Conservation (phyloP, 2,113 vertebrate genomes). For the Neofelis nebulosa region DNA sequence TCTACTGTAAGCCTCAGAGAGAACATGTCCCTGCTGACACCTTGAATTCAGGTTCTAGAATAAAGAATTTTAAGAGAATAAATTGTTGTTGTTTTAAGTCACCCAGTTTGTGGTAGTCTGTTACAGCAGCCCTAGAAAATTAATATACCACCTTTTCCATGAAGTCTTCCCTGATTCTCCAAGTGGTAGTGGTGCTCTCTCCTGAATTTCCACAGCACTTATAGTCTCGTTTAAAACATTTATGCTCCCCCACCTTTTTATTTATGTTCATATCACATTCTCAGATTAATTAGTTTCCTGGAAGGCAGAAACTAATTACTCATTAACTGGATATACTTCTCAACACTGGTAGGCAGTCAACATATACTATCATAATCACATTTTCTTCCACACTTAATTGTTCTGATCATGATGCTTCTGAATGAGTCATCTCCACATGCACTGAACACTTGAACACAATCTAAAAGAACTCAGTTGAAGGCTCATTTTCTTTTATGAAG, state of each 20-base stretch:
- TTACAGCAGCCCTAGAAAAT: neutral
- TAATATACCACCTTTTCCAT: neutral
- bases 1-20: neutral
- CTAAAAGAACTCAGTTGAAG: slow-evolving; percentile 30
- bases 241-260: neutral
- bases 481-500: neutral
- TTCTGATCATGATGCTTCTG: neutral
- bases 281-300: slow-evolving; percentile 15
- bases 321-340: neutral
- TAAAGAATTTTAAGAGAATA: neutral
- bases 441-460: neutral
- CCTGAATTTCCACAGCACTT: neutral
- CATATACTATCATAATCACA: neutral
- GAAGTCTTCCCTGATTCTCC: neutral
- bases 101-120: neutral
- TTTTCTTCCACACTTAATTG: slow-evolving; percentile 14
- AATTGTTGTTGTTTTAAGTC: neutral
- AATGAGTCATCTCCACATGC: neutral
- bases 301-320: slow-evolving; percentile 40
- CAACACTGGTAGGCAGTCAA: neutral
- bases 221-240: slow-evolving; percentile 11
- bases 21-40: neutral
- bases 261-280: neutral
- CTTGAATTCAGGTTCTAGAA: neutral
- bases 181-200: neutral